Evolutionary conservation across 1,140 invertebrate species (phyloP), one percentile per base, ranked within the genome.

Genomic region (Leptonema lineaticorne): DNA sequence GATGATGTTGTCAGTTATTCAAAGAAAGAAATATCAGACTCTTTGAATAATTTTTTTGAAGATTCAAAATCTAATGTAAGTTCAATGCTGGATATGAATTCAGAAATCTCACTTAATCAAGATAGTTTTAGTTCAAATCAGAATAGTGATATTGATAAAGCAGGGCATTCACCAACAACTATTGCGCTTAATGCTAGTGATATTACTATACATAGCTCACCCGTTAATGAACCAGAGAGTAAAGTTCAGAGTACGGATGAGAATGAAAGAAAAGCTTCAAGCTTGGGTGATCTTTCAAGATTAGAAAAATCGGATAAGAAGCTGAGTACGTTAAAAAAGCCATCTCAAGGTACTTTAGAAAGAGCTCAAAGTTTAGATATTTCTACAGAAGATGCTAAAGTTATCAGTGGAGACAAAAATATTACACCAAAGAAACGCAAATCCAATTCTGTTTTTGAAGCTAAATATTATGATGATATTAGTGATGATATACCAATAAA

Each of bases 281-380:
- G 91, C 63, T 80, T 93, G 1, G 91, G 91, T 2, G 92, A 93
- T 77, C 78, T 93, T 28, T 91, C 90, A 0, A 88, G 88, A 76
- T 87, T 92, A 69, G 88, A 90, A 70, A 80, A 84, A 2, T 81
- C 79, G 67, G 71, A 78, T 14, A 88, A 85, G 73, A 81, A 82
- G 1, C 71, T 79, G 1, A 37, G 33, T 46, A 57, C 16, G 11
- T 77, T 63, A 37, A 81, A 78, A 66, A 73, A 72, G 26, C 78
- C 77, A 22, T 75, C 78, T 28, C 81, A 78, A 20, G 81, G 84
- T 29, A 89, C 87, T 22, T 77, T 93, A 20, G 91, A 93, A 79
- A 83, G 92, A 69, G 91, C 92, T 0, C 90, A 93, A 74, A 93
- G 91, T 71, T 77, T 93, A 9, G 92, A 93, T 69, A 88, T 93